Percentiles rank a stretch among this genome's conserved stretches.
These are phyloP conservation scores for Leptonema lineaticorne DNA, from an alignment of 1,140 invertebrate species.

Conservation along the genomic window DNA sequence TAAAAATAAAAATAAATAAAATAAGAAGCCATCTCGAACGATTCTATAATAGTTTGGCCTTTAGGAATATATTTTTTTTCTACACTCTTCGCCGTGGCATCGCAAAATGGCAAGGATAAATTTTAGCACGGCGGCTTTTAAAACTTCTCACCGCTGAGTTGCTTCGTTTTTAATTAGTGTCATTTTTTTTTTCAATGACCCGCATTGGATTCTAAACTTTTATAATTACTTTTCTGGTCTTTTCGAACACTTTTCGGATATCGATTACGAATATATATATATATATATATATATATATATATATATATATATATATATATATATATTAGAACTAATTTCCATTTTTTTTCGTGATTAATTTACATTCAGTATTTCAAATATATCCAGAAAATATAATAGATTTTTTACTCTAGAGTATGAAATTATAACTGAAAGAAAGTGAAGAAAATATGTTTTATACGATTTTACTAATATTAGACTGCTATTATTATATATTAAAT, in stretches of 20 bases:
- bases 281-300: not conserved
- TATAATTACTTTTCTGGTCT: not conserved
- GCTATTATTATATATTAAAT: no score
- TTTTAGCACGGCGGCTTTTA: not conserved
- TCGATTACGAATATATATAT: not conserved
- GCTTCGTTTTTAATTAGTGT: not conserved
- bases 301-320: not conserved
- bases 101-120: not conserved
- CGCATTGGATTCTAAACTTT: not conserved
- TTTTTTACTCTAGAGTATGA: no score
- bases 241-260: not conserved
- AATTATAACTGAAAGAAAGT: no score
- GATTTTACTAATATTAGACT: no score
- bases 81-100: no score
- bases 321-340: no score
- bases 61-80: not conserved
- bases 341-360: no score
- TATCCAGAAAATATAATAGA: no score
- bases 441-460: no score
- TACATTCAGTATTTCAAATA: no score
- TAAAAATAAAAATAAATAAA: no score
- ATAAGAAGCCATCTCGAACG: not conserved
- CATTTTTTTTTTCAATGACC: not conserved
- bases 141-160: not conserved
- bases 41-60: not conserved